phyloP scores from a whole-genome alignment of 2,113 vertebrate species.

The Pristiophorus japonicus region DNA sequence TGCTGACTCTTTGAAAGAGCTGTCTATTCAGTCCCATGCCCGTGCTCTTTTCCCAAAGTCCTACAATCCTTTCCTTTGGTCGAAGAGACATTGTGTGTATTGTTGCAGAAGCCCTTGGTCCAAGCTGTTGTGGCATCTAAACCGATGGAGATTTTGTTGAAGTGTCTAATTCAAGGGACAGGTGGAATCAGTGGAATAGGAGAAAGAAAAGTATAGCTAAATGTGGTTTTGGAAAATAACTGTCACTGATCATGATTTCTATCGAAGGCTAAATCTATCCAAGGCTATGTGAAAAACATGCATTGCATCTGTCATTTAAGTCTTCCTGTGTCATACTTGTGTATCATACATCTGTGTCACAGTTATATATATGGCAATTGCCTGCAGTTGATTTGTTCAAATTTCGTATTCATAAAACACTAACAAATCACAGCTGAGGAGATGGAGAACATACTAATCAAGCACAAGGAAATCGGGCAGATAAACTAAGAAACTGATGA shows the following conservation, averaged over 20 bases:
- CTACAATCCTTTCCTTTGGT: not conserved
- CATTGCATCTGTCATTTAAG: not conserved
- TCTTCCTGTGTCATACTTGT: not conserved
- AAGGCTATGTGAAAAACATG: not conserved
- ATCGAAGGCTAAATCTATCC: not conserved
- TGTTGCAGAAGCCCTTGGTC: not conserved
- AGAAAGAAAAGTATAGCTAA: not conserved
- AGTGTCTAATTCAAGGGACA: not conserved
- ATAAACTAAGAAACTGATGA: not conserved
- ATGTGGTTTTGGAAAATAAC: not conserved
- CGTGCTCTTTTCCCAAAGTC: not conserved
- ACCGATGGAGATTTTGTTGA: not conserved
- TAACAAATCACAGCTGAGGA: not conserved
- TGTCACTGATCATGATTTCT: not conserved
- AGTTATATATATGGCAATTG: constrained; percentile 4
- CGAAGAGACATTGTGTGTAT: too few species aligned
- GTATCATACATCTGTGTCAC: not conserved
- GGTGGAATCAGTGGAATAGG: not conserved
- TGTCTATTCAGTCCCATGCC: not conserved
- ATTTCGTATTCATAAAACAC: constrained; percentile 1
- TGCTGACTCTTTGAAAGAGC: not conserved
- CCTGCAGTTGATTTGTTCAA: not conserved
- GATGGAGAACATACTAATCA: not conserved
- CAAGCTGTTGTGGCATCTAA: not conserved
- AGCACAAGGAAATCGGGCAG: not conserved